Evolutionary conservation across 2,797 vertebrate genomes (phyloP).

Genomic region (Intellagama lesueurii): DNA sequence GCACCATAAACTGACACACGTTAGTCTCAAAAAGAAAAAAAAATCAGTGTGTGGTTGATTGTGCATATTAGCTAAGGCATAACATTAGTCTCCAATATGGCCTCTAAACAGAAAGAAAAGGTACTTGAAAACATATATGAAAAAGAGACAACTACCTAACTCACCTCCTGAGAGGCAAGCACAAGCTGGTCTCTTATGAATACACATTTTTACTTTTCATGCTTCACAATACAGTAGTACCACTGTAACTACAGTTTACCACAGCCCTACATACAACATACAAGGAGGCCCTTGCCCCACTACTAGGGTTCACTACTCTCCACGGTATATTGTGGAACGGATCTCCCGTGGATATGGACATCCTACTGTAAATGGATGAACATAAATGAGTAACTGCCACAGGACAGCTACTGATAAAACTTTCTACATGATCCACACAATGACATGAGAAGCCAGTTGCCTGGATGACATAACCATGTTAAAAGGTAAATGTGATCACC

Average conservation of each 20-base stretch:
- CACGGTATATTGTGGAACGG: too few species aligned
- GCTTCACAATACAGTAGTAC: too few species aligned
- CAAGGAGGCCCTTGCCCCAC: background rate
- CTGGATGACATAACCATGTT: background rate
- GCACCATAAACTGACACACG: background rate
- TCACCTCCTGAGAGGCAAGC: background rate
- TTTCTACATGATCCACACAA: background rate
- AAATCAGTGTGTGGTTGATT: too few species aligned
- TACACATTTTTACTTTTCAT: background rate
- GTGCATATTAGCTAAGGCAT: background rate
- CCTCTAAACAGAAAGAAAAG: background rate
- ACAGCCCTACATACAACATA: too few species aligned
- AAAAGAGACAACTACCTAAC: background rate
- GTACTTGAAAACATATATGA: background rate
- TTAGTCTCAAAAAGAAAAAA: background rate
- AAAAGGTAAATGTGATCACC: background rate
- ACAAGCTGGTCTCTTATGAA: background rate
- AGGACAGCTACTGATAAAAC: background rate
- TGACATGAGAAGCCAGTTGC: background rate
- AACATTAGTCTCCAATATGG: background rate
- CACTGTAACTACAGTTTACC: too few species aligned
- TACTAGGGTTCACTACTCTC: too few species aligned
- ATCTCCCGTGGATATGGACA: too few species aligned
- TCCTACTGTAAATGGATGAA: background rate
- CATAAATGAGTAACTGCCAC: background rate